Conservation (phyloP, 2,113 vertebrate species). For the Parus major region DNA sequence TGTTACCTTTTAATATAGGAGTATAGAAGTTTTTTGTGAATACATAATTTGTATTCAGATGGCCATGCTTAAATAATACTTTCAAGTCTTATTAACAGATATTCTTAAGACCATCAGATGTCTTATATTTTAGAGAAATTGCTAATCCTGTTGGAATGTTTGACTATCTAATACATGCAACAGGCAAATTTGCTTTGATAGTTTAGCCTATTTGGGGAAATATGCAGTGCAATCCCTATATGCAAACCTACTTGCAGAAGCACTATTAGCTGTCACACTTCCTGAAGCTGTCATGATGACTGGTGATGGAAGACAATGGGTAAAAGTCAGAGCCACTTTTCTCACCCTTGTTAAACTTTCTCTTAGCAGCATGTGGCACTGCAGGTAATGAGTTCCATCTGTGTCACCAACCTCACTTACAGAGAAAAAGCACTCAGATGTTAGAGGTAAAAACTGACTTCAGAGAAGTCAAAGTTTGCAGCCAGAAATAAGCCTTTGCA, state of each 20-base stretch:
- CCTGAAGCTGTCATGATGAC: neutral
- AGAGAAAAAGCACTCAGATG: conserved; percentile 38
- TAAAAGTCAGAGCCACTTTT: conserved; percentile 9
- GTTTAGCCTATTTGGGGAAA: neutral
- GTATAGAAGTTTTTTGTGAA: neutral
- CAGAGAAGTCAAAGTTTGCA: conserved; percentile 33
- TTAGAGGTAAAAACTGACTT: conserved; percentile 49
- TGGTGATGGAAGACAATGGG: conserved; percentile 12
- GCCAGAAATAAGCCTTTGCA: conserved; percentile 37
- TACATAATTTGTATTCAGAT: neutral
- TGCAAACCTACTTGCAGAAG: neutral
- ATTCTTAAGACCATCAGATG: neutral
- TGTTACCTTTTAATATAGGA: neutral
- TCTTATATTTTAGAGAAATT: neutral
- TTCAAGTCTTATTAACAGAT: neutral
- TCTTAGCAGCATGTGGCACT: conserved; percentile 2
- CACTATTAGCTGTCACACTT: neutral
- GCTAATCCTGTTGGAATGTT: neutral
- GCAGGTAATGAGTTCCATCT: conserved; percentile 53
- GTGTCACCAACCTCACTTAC: conserved; percentile 27
- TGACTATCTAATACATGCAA: neutral
- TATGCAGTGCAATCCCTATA: neutral
- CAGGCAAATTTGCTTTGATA: neutral
- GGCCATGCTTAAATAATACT: neutral
- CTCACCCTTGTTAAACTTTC: conserved; percentile 50